Percentiles rank a stretch among this genome's conserved stretches.
These are phyloP conservation scores for Mercenaria mercenaria DNA, from an alignment of 1,140 invertebrate genomes.

Conservation along the genomic window DNA sequence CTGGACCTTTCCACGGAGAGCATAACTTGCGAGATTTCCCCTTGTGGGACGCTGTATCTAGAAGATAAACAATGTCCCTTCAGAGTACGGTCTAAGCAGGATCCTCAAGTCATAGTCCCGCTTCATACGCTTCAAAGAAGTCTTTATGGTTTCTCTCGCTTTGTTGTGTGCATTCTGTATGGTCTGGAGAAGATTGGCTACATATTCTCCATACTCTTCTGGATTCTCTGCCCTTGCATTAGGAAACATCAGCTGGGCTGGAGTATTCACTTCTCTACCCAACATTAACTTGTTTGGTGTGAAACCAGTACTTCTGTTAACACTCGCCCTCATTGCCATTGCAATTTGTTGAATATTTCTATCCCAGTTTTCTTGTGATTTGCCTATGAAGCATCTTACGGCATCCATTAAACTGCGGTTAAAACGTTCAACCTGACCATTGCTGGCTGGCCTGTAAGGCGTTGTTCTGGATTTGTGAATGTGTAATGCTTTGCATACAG, in stretches of 20 bases:
- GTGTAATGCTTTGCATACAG: no score
- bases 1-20: constrained; percentile 33
- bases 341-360: not conserved
- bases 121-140: constrained; percentile 17
- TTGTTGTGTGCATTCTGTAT: constrained; percentile 2
- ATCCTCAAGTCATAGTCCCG: not conserved
- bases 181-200: not conserved
- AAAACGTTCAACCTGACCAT: no score
- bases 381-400: no score
- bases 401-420: no score
- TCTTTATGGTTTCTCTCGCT: constrained; percentile 2
- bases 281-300: constrained; percentile 28
- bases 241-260: not conserved
- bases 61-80: constrained; percentile 24
- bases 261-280: not conserved
- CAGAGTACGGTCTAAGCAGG: no score
- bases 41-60: not conserved
- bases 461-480: no score
- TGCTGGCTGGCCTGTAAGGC: no score
- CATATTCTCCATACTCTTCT: not conserved
- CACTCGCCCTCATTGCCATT: not conserved
- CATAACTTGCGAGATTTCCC: constrained; percentile 1
- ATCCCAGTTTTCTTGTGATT: not conserved
- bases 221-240: not conserved
- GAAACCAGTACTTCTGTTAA: not conserved